These are phyloP conservation scores for Caenorhabditis angaria DNA, from an alignment of 2,888 invertebrate genomes.

Conservation along the genomic window DNA sequence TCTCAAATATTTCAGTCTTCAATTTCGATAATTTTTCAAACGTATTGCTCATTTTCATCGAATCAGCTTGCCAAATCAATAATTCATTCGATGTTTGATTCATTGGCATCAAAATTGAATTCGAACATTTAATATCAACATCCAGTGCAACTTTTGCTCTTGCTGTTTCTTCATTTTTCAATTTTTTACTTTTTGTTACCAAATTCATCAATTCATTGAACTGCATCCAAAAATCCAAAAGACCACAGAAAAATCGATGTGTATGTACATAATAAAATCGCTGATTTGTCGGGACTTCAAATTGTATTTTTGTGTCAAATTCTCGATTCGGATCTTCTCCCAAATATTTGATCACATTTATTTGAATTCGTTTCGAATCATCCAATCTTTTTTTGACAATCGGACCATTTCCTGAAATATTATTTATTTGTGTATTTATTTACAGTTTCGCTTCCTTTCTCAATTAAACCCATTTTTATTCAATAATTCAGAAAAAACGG, in stretches of 20 bases:
- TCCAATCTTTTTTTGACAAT: slow-evolving; percentile 19
- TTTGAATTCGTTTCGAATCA: slow-evolving; percentile 27
- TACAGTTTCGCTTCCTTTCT: background rate
- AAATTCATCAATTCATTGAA: slow-evolving; percentile 86
- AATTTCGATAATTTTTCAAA: slow-evolving; percentile 47
- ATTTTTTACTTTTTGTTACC: slow-evolving; percentile 73
- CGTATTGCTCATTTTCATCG: slow-evolving; percentile 48
- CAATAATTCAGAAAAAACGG: too few relatives aligned
- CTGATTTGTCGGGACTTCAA: slow-evolving; percentile 79
- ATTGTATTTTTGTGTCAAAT: slow-evolving; percentile 80
- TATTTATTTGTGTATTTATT: background rate
- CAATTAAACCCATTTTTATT: too few relatives aligned
- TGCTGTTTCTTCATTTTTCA: slow-evolving; percentile 24
- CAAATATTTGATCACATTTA: slow-evolving; percentile 51
- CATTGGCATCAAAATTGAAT: slow-evolving; percentile 57
- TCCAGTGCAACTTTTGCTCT: slow-evolving; percentile 21
- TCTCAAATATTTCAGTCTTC: slow-evolving; percentile 35
- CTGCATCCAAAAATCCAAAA: slow-evolving; percentile 83
- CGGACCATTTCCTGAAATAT: background rate
- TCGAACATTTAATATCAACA: slow-evolving; percentile 50
- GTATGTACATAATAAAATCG: slow-evolving; percentile 78
- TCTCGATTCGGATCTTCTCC: slow-evolving; percentile 75
- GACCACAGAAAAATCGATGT: slow-evolving; percentile 82
- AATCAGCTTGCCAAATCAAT: slow-evolving; percentile 36
- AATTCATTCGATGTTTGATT: slow-evolving; percentile 59